Conservation (phyloP, 2,888 invertebrate species). For the Hetaerina titia region DNA sequence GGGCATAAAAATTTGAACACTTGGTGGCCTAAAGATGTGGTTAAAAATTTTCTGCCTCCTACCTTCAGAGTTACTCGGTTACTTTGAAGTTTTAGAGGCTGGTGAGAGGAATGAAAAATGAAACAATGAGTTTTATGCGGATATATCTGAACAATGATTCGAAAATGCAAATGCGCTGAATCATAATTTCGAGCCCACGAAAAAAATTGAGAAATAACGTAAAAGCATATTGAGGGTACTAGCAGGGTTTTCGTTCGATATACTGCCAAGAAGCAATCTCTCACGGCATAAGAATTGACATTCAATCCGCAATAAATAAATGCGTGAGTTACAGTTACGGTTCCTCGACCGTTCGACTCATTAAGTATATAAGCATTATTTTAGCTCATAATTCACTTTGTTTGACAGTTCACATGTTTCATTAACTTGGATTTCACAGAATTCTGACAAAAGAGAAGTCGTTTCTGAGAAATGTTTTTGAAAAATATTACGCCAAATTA, state of each 20-base stretch:
- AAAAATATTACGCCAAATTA: not conserved
- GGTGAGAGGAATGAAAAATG: not conserved
- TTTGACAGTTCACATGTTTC: too few relatives aligned
- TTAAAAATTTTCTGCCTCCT: not conserved
- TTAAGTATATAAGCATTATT: not conserved
- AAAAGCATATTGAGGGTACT: not conserved
- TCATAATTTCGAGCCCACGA: not conserved
- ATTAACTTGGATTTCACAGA: too few relatives aligned
- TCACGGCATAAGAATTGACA: not conserved
- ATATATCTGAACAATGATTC: not conserved
- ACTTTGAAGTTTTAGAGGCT: not conserved
- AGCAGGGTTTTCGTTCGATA: not conserved
- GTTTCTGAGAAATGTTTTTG: not conserved
- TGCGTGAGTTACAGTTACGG: not conserved
- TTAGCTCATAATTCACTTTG: too few relatives aligned
- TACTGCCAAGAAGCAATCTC: not conserved
- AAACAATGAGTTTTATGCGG: not conserved
- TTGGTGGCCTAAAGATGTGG: not conserved
- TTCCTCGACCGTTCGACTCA: not conserved
- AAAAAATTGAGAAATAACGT: not conserved
- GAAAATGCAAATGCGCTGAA: not conserved
- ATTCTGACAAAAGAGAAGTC: not conserved
- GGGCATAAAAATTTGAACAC: constrained; percentile 1
- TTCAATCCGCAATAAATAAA: not conserved
- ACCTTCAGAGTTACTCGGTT: not conserved